These are phyloP conservation scores for Colaptes auratus DNA, from an alignment of 2,113 vertebrate genomes.

Conservation along the genomic window DNA sequence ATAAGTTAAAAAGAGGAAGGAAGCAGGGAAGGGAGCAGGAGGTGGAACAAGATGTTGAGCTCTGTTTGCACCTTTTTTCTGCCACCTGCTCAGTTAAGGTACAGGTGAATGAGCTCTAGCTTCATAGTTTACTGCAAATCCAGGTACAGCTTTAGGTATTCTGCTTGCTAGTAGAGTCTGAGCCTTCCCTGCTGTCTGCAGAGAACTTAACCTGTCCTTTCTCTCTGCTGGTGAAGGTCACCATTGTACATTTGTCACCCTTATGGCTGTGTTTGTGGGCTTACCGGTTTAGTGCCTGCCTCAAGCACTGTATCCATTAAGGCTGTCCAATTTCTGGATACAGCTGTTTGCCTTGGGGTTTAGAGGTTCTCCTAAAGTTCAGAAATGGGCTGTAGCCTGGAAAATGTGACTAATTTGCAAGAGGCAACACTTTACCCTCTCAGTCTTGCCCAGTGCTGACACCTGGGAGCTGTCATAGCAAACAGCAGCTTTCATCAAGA, in stretches of 20 bases:
- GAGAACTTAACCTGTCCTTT: background rate
- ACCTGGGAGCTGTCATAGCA: background rate
- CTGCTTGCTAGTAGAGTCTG: background rate
- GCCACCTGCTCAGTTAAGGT: background rate
- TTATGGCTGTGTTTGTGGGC: background rate
- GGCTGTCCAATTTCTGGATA: background rate
- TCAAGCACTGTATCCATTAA: background rate
- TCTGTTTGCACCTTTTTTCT: background rate
- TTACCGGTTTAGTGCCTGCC: background rate
- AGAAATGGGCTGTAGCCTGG: background rate
- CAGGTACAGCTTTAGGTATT: background rate
- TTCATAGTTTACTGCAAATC: background rate
- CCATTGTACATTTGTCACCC: background rate
- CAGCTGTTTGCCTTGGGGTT: background rate
- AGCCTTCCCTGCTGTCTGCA: background rate
- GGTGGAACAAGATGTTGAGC: background rate
- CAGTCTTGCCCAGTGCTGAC: rapidly evolving
- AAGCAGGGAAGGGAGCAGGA: background rate
- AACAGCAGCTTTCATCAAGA: background rate
- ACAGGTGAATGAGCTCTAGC: background rate
- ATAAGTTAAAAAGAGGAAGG: background rate
- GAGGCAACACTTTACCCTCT: background rate
- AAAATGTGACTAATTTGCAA: background rate
- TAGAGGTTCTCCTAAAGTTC: background rate
- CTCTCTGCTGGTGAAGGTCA: background rate